Conservation (phyloP, 92 coral and sea anemone genomes). For the Galaxea fascicularis region DNA sequence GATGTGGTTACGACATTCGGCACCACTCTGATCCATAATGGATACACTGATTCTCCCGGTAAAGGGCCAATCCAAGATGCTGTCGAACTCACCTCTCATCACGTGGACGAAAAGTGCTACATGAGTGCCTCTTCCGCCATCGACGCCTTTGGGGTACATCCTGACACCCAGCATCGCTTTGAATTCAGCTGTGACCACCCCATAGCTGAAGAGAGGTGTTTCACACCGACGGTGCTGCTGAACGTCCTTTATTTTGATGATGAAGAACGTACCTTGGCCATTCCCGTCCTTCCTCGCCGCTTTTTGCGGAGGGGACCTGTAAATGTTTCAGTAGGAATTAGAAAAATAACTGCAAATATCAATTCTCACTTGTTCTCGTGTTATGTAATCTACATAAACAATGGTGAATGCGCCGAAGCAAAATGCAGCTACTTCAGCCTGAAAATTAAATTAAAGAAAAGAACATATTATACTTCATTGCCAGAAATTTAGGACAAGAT, state of each 20-base stretch:
- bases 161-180: neutral
- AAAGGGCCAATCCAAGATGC: neutral
- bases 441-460: too few relatives aligned
- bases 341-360: too few relatives aligned
- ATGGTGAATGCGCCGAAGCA: too few relatives aligned
- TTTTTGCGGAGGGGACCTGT: neutral
- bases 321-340: neutral
- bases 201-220: neutral
- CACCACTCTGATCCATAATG: constrained; percentile 25
- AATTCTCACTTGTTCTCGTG: too few relatives aligned
- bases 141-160: constrained; percentile 14
- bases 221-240: neutral
- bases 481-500: too few relatives aligned
- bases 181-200: neutral
- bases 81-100: constrained; percentile 2
- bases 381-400: too few relatives aligned
- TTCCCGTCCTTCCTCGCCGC: neutral
- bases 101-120: constrained; percentile 2
- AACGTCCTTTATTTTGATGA: neutral
- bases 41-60: constrained; percentile 2
- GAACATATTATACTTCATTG: too few relatives aligned
- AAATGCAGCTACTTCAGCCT: too few relatives aligned
- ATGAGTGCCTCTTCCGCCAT: neutral
- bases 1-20: neutral
- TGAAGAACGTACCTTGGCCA: neutral